These are phyloP conservation scores for Hepsetus odoe DNA, from an alignment of 2,113 vertebrate species.

Conservation along the genomic window DNA sequence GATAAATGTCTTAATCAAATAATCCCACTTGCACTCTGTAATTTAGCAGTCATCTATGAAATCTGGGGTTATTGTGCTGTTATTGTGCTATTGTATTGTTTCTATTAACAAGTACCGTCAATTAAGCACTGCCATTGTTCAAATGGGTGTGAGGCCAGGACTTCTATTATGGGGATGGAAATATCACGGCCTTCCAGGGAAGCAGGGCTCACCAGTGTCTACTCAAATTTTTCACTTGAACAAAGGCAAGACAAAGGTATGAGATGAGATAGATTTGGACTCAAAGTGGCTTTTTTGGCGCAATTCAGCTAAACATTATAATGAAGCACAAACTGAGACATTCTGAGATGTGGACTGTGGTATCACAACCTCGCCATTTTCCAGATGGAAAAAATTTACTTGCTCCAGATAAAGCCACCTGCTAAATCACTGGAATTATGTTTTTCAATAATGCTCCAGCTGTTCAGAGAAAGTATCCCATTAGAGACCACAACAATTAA, in stretches of 20 bases:
- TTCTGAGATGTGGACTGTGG: too few relatives aligned
- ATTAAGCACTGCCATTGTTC: not conserved
- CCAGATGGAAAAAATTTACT: constrained; percentile 4
- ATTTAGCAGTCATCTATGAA: not conserved
- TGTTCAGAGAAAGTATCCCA: constrained; percentile 13
- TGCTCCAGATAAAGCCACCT: not conserved
- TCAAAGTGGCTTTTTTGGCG: not conserved
- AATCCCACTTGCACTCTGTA: not conserved
- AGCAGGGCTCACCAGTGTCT: constrained; percentile 1
- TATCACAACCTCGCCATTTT: not conserved
- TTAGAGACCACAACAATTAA: constrained; percentile 29
- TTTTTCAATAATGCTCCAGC: constrained; percentile 32
- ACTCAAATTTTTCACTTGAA: not conserved
- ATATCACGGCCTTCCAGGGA: not conserved
- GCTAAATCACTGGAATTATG: constrained; percentile 19
- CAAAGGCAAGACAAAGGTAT: constrained; percentile 11
- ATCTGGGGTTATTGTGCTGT: not conserved
- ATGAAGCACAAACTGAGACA: too few relatives aligned
- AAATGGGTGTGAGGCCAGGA: not conserved
- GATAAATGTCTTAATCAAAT: not conserved
- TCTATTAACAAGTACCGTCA: not conserved
- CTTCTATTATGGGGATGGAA: not conserved
- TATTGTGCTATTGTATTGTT: not conserved
- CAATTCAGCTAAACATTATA: not conserved
- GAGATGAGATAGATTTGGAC: not conserved